These are phyloP conservation scores for Belgica antarctica DNA, from an alignment of 2,888 invertebrate genomes.

Conservation along the genomic window DNA sequence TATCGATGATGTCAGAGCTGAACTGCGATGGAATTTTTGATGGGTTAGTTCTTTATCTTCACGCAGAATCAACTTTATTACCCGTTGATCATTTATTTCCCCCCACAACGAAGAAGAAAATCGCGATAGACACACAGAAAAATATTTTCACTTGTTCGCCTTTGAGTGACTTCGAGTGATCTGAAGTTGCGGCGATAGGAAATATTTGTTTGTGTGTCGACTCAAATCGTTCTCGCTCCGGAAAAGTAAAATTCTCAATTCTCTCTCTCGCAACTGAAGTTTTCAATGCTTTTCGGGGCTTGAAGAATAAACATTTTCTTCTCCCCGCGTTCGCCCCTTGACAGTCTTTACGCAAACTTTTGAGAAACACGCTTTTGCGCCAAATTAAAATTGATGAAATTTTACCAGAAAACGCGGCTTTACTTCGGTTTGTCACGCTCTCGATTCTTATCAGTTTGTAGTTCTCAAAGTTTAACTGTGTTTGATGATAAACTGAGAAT, in stretches of 20 bases:
- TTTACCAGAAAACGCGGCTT: no score
- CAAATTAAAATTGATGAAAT: no score
- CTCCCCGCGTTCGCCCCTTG: neutral
- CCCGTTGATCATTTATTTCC: no score
- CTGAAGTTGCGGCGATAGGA: constrained; percentile 1
- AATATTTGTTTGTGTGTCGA: constrained; percentile 3
- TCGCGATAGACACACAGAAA: no score
- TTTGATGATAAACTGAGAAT: no score
- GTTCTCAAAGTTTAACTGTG: no score
- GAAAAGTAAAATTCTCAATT: neutral
- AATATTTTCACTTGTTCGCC: neutral
- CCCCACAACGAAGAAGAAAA: neutral
- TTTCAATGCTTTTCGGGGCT: neutral
- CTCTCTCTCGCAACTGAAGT: neutral
- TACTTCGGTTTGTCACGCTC: no score
- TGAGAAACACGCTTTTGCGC: no score
- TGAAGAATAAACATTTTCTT: neutral
- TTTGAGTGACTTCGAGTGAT: constrained; percentile 12
- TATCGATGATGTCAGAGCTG: neutral
- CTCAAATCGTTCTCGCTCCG: constrained; percentile 4
- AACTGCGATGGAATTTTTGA: neutral
- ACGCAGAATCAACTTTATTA: no score
- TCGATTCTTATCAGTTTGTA: no score
- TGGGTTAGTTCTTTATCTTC: neutral
- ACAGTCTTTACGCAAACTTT: neutral